Conservation (phyloP, 1,140 invertebrate genomes). For the Conopomorpha cramerella region DNA sequence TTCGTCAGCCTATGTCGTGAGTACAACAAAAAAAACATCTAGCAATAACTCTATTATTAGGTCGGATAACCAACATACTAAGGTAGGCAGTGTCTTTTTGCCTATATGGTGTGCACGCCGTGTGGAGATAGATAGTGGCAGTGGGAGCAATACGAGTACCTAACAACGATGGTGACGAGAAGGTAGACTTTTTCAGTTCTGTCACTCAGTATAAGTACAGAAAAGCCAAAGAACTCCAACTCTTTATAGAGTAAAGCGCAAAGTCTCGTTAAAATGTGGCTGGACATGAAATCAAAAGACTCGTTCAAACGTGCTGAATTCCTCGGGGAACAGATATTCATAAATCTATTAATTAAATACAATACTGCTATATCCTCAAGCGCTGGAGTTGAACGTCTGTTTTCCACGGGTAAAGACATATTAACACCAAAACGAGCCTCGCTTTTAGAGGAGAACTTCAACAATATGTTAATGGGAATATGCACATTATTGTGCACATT, state of each 20-base stretch:
- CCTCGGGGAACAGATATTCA: constrained; percentile 16
- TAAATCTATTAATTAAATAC: constrained; percentile 18
- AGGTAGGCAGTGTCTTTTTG: no score
- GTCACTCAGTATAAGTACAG: constrained; percentile 16
- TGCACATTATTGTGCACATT: no score
- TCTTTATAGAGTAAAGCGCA: constrained; percentile 10
- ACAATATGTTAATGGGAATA: no score
- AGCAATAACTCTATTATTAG: no score
- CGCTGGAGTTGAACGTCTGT: constrained; percentile 16
- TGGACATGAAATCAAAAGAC: constrained; percentile 15
- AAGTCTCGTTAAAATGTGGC: constrained; percentile 16
- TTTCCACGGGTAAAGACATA: constrained; percentile 17
- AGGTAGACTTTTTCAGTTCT: constrained; percentile 12
- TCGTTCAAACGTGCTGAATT: constrained; percentile 15
- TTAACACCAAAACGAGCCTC: constrained; percentile 15
- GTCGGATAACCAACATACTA: no score
- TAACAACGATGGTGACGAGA: constrained; percentile 12
- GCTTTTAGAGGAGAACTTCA: constrained; percentile 18
- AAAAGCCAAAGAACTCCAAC: constrained; percentile 12
- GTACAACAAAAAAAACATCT: no score
- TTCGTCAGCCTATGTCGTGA: no score
- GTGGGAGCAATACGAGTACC: constrained; percentile 12
- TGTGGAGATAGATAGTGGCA: no score
- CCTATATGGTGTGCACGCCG: no score
- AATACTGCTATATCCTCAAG: constrained; percentile 18